A percentile compares a stretch with the other conserved stretches of the same genome.
Evolutionary conservation across 2,888 invertebrate species (phyloP).

Genomic region (Ptychoptera contaminata): DNA sequence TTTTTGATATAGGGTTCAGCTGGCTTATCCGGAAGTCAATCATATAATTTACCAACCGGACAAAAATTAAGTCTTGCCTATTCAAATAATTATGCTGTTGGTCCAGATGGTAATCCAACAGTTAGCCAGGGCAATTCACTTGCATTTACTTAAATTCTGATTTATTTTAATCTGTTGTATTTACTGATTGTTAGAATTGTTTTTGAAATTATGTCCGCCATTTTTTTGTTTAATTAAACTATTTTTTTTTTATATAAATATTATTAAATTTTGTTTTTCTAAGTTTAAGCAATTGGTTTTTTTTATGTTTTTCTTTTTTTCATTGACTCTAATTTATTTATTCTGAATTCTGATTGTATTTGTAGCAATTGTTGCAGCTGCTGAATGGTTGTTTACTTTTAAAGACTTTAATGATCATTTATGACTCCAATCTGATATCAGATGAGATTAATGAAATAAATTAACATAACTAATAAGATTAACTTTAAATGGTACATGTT

Average conservation of each 20-base stretch:
- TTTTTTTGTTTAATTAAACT: neutral
- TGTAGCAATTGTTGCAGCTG: no score
- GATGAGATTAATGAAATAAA: no score
- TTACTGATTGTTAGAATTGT: neutral
- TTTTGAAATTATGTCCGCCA: neutral
- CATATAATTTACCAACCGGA: slow-evolving; percentile 28
- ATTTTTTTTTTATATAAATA: neutral
- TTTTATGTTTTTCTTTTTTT: no score
- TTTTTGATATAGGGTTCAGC: slow-evolving; percentile 18
- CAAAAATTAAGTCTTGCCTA: slow-evolving; percentile 27
- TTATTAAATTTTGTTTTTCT: neutral
- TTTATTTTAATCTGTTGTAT: neutral
- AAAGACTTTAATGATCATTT: no score
- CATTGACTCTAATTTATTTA: no score
- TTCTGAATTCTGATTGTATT: no score
- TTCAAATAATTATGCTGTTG: slow-evolving; percentile 25
- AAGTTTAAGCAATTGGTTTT: neutral
- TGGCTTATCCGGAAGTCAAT: slow-evolving; percentile 26
- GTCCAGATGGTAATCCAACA: slow-evolving; percentile 13
- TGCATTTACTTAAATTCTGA: slow-evolving; percentile 13
- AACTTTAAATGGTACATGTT: no score
- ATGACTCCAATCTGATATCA: no score
- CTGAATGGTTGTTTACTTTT: no score
- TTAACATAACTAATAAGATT: no score
- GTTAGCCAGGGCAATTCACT: slow-evolving; percentile 19